These are phyloP conservation scores for Dryas iulia DNA, from an alignment of 1,140 invertebrate genomes.

Conservation along the genomic window DNA sequence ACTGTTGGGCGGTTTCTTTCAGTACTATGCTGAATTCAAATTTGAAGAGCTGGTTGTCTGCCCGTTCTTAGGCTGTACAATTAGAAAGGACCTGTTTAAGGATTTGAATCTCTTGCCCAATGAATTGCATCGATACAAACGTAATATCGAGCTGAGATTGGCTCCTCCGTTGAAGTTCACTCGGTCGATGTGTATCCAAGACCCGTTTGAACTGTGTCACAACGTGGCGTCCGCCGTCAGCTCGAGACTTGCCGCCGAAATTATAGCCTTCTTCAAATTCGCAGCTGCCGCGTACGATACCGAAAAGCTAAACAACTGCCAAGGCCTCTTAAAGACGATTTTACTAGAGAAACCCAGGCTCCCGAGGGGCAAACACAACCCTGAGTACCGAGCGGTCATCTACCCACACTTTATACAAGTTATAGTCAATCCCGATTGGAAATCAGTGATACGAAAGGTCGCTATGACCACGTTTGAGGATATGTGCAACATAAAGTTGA, in stretches of 20 bases:
- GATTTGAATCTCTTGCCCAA: conserved; percentile 37
- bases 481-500: conserved; percentile 44
- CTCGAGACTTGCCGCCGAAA: conserved; percentile 34
- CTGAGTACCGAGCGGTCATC: conserved; percentile 44
- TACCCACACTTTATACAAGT: conserved; percentile 35
- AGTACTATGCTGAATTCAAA: conserved; percentile 73
- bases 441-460: conserved; percentile 36
- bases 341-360: conserved; percentile 46
- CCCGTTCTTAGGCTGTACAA: conserved; percentile 67
- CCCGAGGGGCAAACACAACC: conserved; percentile 17
- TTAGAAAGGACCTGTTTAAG: conserved; percentile 51
- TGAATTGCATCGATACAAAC: conserved; percentile 51
- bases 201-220: conserved; percentile 77
- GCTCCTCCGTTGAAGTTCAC: conserved; percentile 47
- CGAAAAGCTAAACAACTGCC: conserved; percentile 35
- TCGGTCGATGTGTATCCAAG: conserved; percentile 75
- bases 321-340: conserved; percentile 42
- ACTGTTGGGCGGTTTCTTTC: conserved; percentile 76
- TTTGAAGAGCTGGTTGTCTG: conserved; percentile 72
- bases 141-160: conserved; percentile 34
- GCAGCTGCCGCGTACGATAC: conserved; percentile 47
- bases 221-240: conserved; percentile 71
- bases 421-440: conserved; percentile 47
- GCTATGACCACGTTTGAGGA: conserved; percentile 42
- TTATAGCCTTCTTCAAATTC: conserved; percentile 46